Conservation (phyloP, 1,140 invertebrate species). For the Sarcophaga peregrina region DNA sequence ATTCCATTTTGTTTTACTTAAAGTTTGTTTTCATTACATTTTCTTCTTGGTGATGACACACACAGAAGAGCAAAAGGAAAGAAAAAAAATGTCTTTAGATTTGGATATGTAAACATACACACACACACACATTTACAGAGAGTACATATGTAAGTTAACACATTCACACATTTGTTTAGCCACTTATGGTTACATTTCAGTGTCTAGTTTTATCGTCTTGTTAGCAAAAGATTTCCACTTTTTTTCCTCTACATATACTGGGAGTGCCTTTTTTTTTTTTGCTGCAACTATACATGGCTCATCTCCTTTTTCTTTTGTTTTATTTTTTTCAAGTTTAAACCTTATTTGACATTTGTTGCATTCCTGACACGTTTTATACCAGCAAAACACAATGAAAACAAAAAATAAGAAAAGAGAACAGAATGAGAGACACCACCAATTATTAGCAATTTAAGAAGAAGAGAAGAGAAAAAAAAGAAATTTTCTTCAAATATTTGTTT, state of each 20-base stretch:
- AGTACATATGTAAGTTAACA: not conserved
- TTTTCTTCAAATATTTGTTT: no score
- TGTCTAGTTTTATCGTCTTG: constrained; percentile 32
- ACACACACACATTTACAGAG: no score
- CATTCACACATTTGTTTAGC: constrained; percentile 1
- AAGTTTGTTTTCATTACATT: not conserved
- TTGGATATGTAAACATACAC: no score
- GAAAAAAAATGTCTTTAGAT: no score
- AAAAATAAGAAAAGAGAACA: no score
- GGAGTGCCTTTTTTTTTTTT: not conserved
- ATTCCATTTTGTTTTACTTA: not conserved
- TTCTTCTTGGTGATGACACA: not conserved
- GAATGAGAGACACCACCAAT: no score
- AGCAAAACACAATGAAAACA: not conserved
- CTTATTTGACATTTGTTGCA: constrained; percentile 24
- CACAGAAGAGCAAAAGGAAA: no score
- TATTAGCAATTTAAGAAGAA: no score
- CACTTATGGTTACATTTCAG: constrained; percentile 35
- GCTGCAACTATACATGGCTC: not conserved
- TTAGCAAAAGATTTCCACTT: constrained; percentile 25
- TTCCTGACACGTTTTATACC: constrained; percentile 32
- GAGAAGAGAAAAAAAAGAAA: no score
- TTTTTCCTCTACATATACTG: not conserved
- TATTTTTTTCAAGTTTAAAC: not conserved
- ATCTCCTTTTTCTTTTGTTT: constrained; percentile 1